Base-by-base conservation (phyloP, 2,797 vertebrate genomes). In the Pelodytes ibericus region DNA sequence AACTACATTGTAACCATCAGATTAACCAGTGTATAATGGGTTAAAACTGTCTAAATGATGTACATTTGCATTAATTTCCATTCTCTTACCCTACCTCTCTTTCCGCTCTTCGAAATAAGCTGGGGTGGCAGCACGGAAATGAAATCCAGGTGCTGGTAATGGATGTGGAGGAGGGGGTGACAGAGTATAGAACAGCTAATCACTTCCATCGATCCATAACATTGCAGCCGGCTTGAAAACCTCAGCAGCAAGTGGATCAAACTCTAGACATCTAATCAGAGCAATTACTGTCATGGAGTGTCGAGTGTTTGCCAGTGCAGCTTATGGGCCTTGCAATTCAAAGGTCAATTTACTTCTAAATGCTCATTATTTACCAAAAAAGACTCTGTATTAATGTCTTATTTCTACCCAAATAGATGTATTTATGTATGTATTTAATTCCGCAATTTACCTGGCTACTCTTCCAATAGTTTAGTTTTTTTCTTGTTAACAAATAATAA, bases 121-220 rank as follows among this genome's bases (percentile, higher is more conserved):
- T 27, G 20, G 20, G 47, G 36, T 62, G 31, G 53, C 59, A 64
- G 47, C 60, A 44, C 60, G 47, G 51, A 53, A 73, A 30, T 11
- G 13, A 36, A 63, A 57, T 39, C 24, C 71, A 26, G 60, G 30
- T 22, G 30, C 44, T 24, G 8, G 22, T 29, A 29, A 16, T 20
- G 59, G 20, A 24, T 29, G 47, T 31, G 15, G 15, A 25, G 56
- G 56, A 13, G 10, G 10, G 41, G 10, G 41, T 13, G 24, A 31
- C 24, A 36, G 60, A 39, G 36, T 22, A 31, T 11, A 44, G 61
- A 27, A 53, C 41, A 44, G 41, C 41, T 61, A 72, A 72, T 51
- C 27, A 51, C 36, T 49, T 22, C 27, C 29, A 33, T 27, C 39
- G 71, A 64, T 64, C 41, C 60, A 64, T 44, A 73, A 64, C 71